These are phyloP conservation scores for Proterorhinus semilunaris DNA, from an alignment of 2,113 vertebrate species.

Conservation along the genomic window DNA sequence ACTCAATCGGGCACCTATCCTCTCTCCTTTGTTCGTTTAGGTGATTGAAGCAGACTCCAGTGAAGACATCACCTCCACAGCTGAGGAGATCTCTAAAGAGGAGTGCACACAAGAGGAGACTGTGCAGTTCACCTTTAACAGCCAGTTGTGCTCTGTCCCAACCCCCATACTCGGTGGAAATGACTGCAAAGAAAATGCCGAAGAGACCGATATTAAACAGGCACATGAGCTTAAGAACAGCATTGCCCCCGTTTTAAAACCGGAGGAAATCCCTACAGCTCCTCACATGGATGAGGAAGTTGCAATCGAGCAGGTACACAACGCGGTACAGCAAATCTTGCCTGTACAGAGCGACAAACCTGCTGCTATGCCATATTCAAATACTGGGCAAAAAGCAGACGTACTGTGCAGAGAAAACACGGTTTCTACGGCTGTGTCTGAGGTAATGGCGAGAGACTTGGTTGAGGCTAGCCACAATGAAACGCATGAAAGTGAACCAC, in stretches of 20 bases:
- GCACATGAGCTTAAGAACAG: not conserved
- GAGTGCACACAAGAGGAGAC: constrained; percentile 5
- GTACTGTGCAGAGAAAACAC: not conserved
- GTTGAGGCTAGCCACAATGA: not conserved
- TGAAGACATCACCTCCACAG: not conserved
- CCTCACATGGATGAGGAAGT: not conserved
- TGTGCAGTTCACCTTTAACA: not conserved
- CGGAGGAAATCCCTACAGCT: not conserved
- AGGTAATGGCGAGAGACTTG: not conserved
- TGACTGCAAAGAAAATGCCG: not conserved
- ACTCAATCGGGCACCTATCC: not conserved
- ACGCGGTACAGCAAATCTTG: not conserved
- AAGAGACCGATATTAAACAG: not conserved
- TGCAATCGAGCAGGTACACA: not conserved
- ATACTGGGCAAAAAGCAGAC: not conserved
- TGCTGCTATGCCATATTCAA: not conserved
- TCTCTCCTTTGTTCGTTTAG: constrained; percentile 24
- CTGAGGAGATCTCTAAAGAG: constrained; percentile 1
- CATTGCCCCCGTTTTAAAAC: not conserved
- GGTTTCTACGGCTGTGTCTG: not conserved
- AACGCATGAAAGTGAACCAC: not conserved
- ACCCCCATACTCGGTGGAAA: not conserved
- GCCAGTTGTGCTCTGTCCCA: not conserved
- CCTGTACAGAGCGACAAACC: too few relatives aligned
- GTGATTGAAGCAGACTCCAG: constrained; percentile 18